phyloP scores from a whole-genome alignment of 2,797 vertebrate species.

The Silurus aristotelis region DNA sequence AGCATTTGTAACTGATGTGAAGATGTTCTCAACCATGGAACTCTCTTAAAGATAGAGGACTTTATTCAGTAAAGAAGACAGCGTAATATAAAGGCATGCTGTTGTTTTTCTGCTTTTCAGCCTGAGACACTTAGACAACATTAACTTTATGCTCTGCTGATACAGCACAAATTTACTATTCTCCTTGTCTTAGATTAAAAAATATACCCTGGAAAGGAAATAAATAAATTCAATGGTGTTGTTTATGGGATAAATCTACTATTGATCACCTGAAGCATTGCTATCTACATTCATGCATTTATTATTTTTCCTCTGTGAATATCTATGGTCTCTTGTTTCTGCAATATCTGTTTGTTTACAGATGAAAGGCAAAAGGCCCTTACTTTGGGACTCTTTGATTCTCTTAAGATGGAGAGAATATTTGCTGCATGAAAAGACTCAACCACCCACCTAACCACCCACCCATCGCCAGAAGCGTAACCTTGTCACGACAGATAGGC shows the following conservation, averaged over 20 bases:
- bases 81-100: background rate
- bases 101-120: background rate
- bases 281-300: background rate
- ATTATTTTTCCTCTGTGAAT: background rate
- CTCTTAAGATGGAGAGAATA: conserved; percentile 29
- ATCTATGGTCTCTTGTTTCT: background rate
- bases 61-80: background rate
- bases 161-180: conserved; percentile 11
- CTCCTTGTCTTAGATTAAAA: background rate
- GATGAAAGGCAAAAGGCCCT: background rate
- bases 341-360: conserved; percentile 10
- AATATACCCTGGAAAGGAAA: background rate
- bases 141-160: background rate
- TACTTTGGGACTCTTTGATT: conserved; percentile 16
- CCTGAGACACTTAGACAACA: background rate
- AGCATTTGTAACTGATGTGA: background rate
- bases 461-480: conserved; percentile 48
- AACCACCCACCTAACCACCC: conserved; percentile 40
- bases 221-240: background rate
- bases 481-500: conserved; percentile 49
- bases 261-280: background rate
- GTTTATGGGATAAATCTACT: background rate
- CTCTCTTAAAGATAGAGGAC: background rate
- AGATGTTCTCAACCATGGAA: background rate
- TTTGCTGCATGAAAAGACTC: conserved; percentile 11